phyloP scores from a whole-genome alignment of 2,888 invertebrate genomes.

The Carterocephalus palaemon region DNA sequence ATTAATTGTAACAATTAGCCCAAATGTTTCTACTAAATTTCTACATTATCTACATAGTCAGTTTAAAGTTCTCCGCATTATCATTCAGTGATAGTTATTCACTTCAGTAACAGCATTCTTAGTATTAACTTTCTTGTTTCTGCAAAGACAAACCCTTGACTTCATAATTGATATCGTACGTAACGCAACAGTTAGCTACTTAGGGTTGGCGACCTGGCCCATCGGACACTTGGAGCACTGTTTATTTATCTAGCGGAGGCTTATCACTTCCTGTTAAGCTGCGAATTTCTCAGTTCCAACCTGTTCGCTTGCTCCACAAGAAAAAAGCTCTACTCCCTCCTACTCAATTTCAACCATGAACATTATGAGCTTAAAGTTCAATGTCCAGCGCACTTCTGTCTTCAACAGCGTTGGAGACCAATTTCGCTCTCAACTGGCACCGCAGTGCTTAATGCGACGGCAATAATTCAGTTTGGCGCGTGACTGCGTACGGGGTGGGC shows the following conservation, averaged over 20 bases:
- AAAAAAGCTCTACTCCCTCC: conserved; percentile 44
- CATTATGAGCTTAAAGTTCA: conserved; percentile 40
- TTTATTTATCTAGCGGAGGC: conserved; percentile 30
- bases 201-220: conserved; percentile 10
- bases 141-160: too few species aligned
- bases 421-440: conserved; percentile 69
- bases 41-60: too few species aligned
- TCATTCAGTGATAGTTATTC: too few species aligned
- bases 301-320: conserved; percentile 48
- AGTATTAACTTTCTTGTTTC: too few species aligned
- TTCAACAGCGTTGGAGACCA: conserved; percentile 51
- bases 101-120: too few species aligned
- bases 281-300: conserved; percentile 64
- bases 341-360: conserved; percentile 47
- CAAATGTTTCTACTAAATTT: too few species aligned
- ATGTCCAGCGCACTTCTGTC: conserved; percentile 35
- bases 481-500: conserved; percentile 55
- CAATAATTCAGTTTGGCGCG: conserved; percentile 71
- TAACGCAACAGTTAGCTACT: not conserved
- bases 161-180: too few species aligned
- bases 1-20: too few species aligned
- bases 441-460: conserved; percentile 50
- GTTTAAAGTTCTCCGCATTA: too few species aligned
- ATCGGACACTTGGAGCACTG: conserved; percentile 2
- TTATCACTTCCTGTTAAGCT: conserved; percentile 55